phyloP scores from a whole-genome alignment of 2,888 invertebrate genomes.

The Perithous albicinctus region DNA sequence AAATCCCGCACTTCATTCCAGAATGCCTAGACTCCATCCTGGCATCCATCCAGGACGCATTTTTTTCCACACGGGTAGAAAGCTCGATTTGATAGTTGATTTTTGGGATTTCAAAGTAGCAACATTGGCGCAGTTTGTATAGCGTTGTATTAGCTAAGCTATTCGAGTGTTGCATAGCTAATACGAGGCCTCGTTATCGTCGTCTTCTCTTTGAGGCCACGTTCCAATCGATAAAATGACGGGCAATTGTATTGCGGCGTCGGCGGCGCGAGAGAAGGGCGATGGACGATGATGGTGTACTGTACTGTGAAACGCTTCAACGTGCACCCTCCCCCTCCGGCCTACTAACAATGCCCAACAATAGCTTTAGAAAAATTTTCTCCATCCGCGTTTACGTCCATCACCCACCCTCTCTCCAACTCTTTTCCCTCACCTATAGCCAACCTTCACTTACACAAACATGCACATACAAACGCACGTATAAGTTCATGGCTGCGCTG shows the following conservation, averaged over 20 bases:
- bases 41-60: no score
- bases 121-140: slow-evolving; percentile 17
- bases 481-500: slow-evolving; percentile 3
- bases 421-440: background rate
- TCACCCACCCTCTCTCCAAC: background rate
- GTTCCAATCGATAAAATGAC: slow-evolving; percentile 67
- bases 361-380: slow-evolving; percentile 42
- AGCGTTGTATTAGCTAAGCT: slow-evolving; percentile 40
- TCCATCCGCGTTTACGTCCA: slow-evolving; percentile 9
- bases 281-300: slow-evolving; percentile 36
- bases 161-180: slow-evolving; percentile 54
- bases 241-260: slow-evolving; percentile 55
- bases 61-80: no score
- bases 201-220: slow-evolving; percentile 38
- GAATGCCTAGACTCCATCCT: no score
- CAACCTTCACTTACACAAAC: background rate
- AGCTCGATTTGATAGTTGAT: background rate
- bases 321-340: background rate
- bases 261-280: slow-evolving; percentile 14
- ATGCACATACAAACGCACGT: background rate
- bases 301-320: slow-evolving; percentile 30
- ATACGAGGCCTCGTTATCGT: slow-evolving; percentile 49
- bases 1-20: no score
- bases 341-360: slow-evolving; percentile 42
- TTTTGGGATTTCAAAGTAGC: background rate